Evolutionary conservation across 2,888 invertebrate species (phyloP).

Genomic region (Schizotus pectinicornis): DNA sequence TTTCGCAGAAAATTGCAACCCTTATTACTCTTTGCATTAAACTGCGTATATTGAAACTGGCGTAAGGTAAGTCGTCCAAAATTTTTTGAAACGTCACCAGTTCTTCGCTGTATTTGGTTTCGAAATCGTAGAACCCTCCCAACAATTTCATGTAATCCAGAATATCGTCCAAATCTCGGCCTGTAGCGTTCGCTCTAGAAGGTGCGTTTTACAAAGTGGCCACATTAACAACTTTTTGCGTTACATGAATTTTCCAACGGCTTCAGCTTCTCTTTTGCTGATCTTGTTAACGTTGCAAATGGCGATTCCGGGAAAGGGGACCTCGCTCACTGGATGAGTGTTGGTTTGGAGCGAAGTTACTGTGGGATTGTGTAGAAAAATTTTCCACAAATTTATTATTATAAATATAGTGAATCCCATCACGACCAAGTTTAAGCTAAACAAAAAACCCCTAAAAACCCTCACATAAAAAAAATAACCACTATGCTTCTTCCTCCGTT

Average conservation of each 20-base stretch:
- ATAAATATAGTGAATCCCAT: not conserved
- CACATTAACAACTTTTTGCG: not conserved
- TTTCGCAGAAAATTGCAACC: not conserved
- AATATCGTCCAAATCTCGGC: constrained; percentile 21
- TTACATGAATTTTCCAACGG: constrained; percentile 39
- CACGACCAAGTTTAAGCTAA: not conserved
- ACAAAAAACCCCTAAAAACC: constrained; percentile 2
- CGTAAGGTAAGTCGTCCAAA: constrained; percentile 20
- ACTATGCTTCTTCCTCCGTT: too few species aligned
- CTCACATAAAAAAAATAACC: too few species aligned
- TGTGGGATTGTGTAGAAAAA: constrained; percentile 45
- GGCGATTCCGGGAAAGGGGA: constrained; percentile 68
- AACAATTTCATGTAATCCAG: constrained; percentile 34
- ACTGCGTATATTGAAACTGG: too few species aligned
- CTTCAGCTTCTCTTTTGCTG: constrained; percentile 56
- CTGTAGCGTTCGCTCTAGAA: constrained; percentile 1
- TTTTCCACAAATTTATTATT: not conserved
- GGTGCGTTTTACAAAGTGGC: not conserved
- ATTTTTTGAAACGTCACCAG: constrained; percentile 20
- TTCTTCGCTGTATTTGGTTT: constrained; percentile 14
- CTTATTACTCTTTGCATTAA: too few species aligned
- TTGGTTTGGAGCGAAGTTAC: constrained; percentile 59
- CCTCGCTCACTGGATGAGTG: constrained; percentile 62
- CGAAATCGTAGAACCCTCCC: constrained; percentile 40
- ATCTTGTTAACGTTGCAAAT: constrained; percentile 67